Evolutionary conservation across 2,888 invertebrate species (phyloP), one percentile per base, ranked within the genome.

Genomic region (Rhogogaster chlorosoma): DNA sequence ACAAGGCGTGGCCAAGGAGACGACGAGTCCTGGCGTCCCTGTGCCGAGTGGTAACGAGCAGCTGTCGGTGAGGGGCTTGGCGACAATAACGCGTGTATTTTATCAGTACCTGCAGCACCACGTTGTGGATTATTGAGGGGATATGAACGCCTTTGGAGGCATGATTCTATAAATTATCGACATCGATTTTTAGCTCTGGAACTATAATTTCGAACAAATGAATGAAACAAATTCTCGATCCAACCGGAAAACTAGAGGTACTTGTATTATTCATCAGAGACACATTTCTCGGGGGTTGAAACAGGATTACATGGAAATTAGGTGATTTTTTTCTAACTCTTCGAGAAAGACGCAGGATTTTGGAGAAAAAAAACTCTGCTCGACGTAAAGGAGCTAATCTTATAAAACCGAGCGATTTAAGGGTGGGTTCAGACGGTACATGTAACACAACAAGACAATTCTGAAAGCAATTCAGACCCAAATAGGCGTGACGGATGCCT

Each of bases 71-170:
- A 89, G 87, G 86, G 88, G 86, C 88, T 87, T 87, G 87, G 90
- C 90, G 91, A 91, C 91, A 91, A 91, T 91, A 90, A 90, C 29
- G 89, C 89, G 87, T 89, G 89, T 87, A 90, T 91, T 89, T 90
- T 91, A 90, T 89, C 89, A 88, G 87, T 88, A 38, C 61, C 32
- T 53, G 45, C 9, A 61, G 18, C 18, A 61, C 67, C 67, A 32
- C 29, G 67, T 67, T 67, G 67, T 32, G 7, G 67, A 32, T 32
- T 29, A 67, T 61, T 12, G 10, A 67, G 26, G 7, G 32, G 67
- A 18, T 32, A 32, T 32, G 26, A 18, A 29, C 32, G 18, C 67
- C 67, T 12, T 67, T 15, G 15, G 32, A 67, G 67, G 32, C 18
- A 32, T 26, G 18, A 26, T 26, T 61, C 61, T 1, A 61, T 22